Evolutionary conservation across 2,888 invertebrate species (phyloP), one percentile per base, ranked within the genome.

Genomic region (Cryptocephalus primarius): DNA sequence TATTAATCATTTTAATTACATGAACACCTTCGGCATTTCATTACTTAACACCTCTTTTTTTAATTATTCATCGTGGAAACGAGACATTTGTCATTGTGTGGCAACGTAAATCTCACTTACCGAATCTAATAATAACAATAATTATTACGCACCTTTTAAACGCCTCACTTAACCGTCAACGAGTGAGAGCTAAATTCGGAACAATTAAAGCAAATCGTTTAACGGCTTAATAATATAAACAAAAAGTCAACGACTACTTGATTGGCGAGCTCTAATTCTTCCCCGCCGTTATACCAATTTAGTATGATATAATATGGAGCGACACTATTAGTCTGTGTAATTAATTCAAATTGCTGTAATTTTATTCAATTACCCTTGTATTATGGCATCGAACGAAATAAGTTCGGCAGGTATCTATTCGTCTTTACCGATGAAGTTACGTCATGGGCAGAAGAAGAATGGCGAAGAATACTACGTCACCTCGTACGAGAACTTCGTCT

Each of bases 261-360:
- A 68, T 66, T 68, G 63, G 63, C 64, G 60, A 60, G 62, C 64
- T 61, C 60, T 63, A 65, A 66, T 66, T 63, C 62, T 60, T 56
- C 56, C 50, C 56, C 59, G n/a, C 36, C n/a, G 12, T 36, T 58
- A 55, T 56, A 59, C 48, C 49, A 48, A 50, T 50, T 48, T 52
- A 63, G 57, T 64, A 60, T 61, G 63, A 64, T 64, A 61, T 66
- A 64, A 63, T 64, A 56, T 58, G 56, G 59, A 60, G 60, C 61
- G 63, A 65, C 64, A 62, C 59, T 60, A 58, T 65, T 62, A 63
- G 61, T 63, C 54, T 51, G 48, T 63, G 63, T 65, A 67, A 68
- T 68, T 67, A 68, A 65, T 62, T 52, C 61, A 67, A 68, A 68
- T 68, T 65, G 64, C 64, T 61, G 64, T 67, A 69, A 69, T 68